Percentiles rank a stretch among this genome's conserved stretches.
These are phyloP conservation scores for Nephila pilipes DNA, from an alignment of 1,140 invertebrate species.

Conservation along the genomic window DNA sequence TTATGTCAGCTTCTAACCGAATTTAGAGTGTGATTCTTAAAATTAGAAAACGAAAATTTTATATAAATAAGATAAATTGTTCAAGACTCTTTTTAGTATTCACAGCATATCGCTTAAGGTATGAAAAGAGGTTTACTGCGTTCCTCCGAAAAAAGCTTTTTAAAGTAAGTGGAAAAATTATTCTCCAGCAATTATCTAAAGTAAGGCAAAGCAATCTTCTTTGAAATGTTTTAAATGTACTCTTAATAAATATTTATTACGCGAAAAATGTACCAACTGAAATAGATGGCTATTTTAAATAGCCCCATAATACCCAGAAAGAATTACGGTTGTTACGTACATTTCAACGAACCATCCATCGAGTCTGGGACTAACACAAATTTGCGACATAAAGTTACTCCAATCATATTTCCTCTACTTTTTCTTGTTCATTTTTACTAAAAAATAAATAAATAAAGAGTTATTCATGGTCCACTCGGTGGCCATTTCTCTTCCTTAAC, in stretches of 20 bases:
- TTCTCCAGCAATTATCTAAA: neutral
- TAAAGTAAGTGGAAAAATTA: too few species aligned
- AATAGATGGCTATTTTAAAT: neutral
- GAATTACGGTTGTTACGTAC: neutral
- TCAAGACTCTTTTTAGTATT: too few species aligned
- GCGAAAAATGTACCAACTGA: neutral
- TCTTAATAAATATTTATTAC: constrained; percentile 24
- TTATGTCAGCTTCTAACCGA: too few species aligned
- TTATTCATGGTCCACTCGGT: neutral
- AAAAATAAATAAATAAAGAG: neutral
- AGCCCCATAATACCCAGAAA: neutral
- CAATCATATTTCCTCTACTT: constrained; percentile 1
- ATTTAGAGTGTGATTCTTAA: too few species aligned
- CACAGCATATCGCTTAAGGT: too few species aligned
- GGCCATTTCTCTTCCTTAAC: constrained; percentile 15
- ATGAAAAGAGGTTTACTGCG: too few species aligned
- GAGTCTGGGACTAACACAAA: too few species aligned
- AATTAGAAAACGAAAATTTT: too few species aligned
- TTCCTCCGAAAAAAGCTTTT: too few species aligned
- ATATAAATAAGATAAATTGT: too few species aligned
- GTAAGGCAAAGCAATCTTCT: neutral
- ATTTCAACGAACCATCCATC: neutral
- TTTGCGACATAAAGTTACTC: too few species aligned
- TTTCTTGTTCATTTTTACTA: neutral
- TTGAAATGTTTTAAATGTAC: neutral